Conservation (phyloP, 1,140 invertebrate genomes). For the Pogonomyrmex californicus region DNA sequence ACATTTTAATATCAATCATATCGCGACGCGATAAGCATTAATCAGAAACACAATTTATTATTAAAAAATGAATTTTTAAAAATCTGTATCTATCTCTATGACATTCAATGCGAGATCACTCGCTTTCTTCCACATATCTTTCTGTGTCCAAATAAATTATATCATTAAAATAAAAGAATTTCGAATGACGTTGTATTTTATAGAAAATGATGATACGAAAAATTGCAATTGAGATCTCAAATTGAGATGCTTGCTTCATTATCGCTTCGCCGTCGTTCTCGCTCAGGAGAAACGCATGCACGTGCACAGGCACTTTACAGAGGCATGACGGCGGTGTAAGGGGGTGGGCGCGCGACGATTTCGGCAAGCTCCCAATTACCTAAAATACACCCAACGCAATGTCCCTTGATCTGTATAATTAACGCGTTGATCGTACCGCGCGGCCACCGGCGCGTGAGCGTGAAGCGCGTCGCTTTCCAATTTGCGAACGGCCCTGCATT, state of each 20-base stretch:
- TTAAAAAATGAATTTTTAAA: background rate
- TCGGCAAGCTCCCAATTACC: constrained; percentile 69
- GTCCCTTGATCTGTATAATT: constrained; percentile 75
- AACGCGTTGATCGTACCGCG: constrained; percentile 69
- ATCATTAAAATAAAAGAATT: constrained; percentile 10
- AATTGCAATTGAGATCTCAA: background rate
- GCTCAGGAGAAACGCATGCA: background rate
- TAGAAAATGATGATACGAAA: background rate
- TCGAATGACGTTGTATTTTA: background rate
- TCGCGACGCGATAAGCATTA: background rate
- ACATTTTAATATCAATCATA: background rate
- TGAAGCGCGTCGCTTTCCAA: constrained; percentile 74
- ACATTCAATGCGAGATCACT: background rate
- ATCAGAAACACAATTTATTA: background rate
- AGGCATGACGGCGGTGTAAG: constrained; percentile 36
- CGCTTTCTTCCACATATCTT: background rate
- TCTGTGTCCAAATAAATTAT: background rate
- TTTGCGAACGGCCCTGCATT: constrained; percentile 66
- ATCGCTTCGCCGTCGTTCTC: constrained; percentile 27
- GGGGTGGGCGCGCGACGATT: constrained; percentile 54
- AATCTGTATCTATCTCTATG: background rate
- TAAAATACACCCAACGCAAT: constrained; percentile 70
- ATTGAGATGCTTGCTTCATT: background rate
- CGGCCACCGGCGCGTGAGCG: constrained; percentile 71
- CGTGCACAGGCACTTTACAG: background rate